A percentile compares a stretch with the other conserved stretches of the same genome.
phyloP scores from a whole-genome alignment of 2,797 vertebrate genomes.

The Sphenodon punctatus region DNA sequence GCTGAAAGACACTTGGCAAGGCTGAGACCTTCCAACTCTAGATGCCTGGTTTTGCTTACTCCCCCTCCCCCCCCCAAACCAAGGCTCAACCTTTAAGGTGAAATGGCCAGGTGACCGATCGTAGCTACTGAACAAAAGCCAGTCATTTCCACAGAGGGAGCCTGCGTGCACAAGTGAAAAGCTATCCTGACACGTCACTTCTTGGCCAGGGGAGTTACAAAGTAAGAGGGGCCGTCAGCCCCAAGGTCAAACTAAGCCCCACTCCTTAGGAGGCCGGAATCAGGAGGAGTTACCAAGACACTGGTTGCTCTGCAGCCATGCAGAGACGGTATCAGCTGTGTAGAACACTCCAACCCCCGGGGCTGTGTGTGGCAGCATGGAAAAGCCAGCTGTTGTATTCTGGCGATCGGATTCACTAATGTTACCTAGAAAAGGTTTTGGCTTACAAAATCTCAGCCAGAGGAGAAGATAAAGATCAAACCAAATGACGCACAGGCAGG shows the following conservation, averaged over 20 bases:
- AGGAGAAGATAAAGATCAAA: not conserved
- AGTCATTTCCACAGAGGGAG: rapidly evolving
- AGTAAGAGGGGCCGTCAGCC: rapidly evolving
- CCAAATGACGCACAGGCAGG: not conserved
- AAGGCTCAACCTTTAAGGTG: no score
- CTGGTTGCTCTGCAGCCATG: rapidly evolving
- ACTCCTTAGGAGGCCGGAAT: rapidly evolving
- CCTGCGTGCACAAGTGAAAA: rapidly evolving
- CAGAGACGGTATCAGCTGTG: rapidly evolving
- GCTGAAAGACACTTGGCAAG: no score
- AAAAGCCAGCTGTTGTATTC: no score
- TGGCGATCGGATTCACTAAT: no score
- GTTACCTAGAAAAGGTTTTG: not conserved
- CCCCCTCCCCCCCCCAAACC: not conserved
- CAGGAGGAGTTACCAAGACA: rapidly evolving
- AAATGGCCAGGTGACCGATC: no score
- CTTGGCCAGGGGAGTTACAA: rapidly evolving
- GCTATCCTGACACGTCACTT: rapidly evolving
- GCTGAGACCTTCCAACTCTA: no score
- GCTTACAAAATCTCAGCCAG: not conserved
- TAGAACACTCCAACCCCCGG: rapidly evolving
- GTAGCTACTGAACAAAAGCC: not conserved
- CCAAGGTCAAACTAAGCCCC: rapidly evolving
- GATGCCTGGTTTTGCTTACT: no score
- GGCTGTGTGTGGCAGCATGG: rapidly evolving